These are phyloP conservation scores for Myathropa florea DNA, from an alignment of 2,888 invertebrate species.

Conservation along the genomic window DNA sequence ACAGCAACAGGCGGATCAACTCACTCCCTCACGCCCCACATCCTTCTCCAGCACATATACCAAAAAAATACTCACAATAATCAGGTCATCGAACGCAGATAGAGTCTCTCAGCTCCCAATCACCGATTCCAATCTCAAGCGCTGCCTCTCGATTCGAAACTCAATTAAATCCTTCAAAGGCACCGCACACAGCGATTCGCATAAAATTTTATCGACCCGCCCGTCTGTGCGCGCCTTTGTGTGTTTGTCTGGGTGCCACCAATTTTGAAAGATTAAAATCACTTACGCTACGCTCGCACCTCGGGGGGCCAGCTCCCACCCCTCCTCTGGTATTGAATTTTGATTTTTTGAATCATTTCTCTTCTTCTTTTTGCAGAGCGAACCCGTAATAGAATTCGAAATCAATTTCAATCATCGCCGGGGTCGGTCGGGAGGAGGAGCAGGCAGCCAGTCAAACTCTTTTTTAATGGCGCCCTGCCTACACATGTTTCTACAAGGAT, in stretches of 20 bases:
- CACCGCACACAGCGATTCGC: constrained; percentile 22
- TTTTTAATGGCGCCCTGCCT: constrained; percentile 24
- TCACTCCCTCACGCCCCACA: not conserved
- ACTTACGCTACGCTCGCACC: constrained; percentile 40
- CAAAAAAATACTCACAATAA: constrained; percentile 43
- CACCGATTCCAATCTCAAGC: not conserved
- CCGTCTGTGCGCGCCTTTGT: constrained; percentile 16
- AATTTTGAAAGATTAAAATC: constrained; percentile 66
- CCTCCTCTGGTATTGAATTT: constrained; percentile 8
- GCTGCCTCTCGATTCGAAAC: not conserved
- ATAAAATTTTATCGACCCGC: constrained; percentile 62
- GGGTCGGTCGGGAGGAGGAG: not conserved
- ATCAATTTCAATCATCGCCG: constrained; percentile 63
- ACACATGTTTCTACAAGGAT: constrained; percentile 15
- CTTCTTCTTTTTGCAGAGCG: not conserved
- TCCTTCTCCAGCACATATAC: not conserved
- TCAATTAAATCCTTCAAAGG: constrained; percentile 39
- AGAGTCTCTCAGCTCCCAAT: constrained; percentile 26
- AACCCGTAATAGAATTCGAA: constrained; percentile 45
- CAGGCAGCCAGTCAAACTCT: constrained; percentile 3
- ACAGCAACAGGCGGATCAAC: not conserved
- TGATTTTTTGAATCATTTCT: not conserved
- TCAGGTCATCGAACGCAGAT: constrained; percentile 54
- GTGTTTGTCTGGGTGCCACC: constrained; percentile 27
- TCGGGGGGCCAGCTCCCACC: not conserved